phyloP scores from a whole-genome alignment of 2,113 vertebrate species.

The Saiga tatarica region DNA sequence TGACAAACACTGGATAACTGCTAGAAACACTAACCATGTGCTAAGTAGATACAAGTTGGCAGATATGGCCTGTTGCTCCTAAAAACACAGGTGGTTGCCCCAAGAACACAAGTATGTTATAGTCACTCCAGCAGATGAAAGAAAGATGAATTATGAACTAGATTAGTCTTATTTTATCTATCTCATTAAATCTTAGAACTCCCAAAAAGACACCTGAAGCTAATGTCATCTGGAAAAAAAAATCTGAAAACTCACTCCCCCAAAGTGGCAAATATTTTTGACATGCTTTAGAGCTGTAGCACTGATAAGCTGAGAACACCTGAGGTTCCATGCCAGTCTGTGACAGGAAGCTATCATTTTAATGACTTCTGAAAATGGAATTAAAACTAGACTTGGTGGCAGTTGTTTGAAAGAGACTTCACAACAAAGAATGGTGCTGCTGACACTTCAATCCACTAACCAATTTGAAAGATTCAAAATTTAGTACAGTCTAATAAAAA shows the following conservation, averaged over 20 bases:
- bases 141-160: background rate
- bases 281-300: background rate
- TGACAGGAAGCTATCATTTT: background rate
- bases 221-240: background rate
- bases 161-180: background rate
- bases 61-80: background rate
- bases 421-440: background rate
- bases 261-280: background rate
- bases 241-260: background rate
- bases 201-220: background rate
- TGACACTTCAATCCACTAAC: background rate
- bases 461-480: conserved; percentile 24
- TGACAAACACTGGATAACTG: background rate
- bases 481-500: background rate
- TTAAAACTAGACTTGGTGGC: background rate
- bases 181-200: background rate
- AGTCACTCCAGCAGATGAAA: background rate
- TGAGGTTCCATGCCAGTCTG: background rate
- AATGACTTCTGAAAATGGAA: background rate
- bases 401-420: background rate
- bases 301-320: background rate
- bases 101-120: background rate
- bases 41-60: background rate
- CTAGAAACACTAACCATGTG: background rate
- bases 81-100: background rate